phyloP scores from a whole-genome alignment of 2,888 invertebrate genomes.

The Yponomeuta sedellus region DNA sequence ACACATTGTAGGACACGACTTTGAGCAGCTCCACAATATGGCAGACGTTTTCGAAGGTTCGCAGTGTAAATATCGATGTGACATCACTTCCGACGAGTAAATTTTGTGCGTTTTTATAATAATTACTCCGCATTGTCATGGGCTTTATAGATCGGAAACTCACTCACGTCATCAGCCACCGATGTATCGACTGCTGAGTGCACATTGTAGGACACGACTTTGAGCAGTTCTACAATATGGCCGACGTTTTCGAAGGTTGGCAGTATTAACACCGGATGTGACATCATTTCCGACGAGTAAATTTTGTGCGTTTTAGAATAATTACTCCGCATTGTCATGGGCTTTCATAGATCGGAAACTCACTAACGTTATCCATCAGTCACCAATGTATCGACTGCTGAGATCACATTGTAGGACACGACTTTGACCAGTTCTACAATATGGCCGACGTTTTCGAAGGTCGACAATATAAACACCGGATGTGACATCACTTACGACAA shows the following conservation, averaged over 20 bases:
- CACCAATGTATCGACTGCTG: slow-evolving; percentile 86
- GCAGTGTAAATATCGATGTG: slow-evolving; percentile 94
- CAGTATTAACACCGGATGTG: slow-evolving; percentile 92
- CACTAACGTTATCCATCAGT: slow-evolving; percentile 79
- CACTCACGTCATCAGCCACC: slow-evolving; percentile 75
- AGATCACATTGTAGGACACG: slow-evolving; percentile 95
- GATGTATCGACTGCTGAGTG: slow-evolving; percentile 93
- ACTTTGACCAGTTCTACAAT: slow-evolving; percentile 87
- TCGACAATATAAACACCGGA: slow-evolving; percentile 90
- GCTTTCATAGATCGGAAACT: too few species aligned
- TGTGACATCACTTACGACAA: slow-evolving; percentile 95
- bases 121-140: too few species aligned
- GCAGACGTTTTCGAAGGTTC: too few species aligned
- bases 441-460: slow-evolving; percentile 91
- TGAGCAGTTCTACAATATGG: slow-evolving; percentile 88
- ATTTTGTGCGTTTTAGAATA: slow-evolving; percentile 76
- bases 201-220: slow-evolving; percentile 90
- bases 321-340: too few species aligned
- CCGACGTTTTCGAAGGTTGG: slow-evolving; percentile 91
- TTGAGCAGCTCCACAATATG: slow-evolving; percentile 89
- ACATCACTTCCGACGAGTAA: slow-evolving; percentile 92
- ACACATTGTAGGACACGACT: slow-evolving; percentile 92
- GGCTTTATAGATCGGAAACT: too few species aligned
- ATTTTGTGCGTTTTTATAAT: too few species aligned
- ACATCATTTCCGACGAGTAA: slow-evolving; percentile 94